phyloP scores from a whole-genome alignment of 92 coral and sea anemone species.

The Metridium senile region DNA sequence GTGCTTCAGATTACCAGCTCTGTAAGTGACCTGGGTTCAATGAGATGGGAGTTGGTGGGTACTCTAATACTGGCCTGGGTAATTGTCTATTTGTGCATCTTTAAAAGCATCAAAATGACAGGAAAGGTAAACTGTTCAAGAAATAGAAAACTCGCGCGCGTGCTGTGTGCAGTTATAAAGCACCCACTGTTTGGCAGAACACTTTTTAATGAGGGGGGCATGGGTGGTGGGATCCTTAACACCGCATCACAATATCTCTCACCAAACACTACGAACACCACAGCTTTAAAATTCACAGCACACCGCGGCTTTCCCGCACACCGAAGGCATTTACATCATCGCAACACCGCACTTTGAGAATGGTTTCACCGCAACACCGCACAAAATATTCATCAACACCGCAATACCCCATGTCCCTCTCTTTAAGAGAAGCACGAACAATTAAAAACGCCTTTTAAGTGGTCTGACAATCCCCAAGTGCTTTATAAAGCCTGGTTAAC shows the following conservation, averaged over 20 bases:
- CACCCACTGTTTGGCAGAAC: too few species aligned
- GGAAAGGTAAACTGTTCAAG: too few species aligned
- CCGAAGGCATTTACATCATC: not conserved
- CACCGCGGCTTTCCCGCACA: not conserved
- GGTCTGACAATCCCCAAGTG: too few species aligned
- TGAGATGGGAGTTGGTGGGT: slow-evolving; percentile 77
- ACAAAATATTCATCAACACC: not conserved
- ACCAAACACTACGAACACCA: too few species aligned
- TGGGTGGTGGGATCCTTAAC: not conserved
- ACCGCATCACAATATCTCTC: not conserved
- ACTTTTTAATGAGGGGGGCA: not conserved
- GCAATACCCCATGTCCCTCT: not conserved
- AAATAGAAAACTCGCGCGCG: too few species aligned
- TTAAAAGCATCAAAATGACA: slow-evolving; percentile 68
- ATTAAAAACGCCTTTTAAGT: too few species aligned
- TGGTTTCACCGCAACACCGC: not conserved
- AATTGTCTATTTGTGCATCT: slow-evolving; percentile 68
- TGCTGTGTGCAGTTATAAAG: too few species aligned
- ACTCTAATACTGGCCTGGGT: slow-evolving; percentile 69
- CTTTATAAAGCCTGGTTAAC: too few species aligned
- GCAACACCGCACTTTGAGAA: not conserved
- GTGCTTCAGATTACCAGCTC: slow-evolving; percentile 62
- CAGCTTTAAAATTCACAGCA: not conserved
- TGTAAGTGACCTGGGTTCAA: slow-evolving; percentile 63
- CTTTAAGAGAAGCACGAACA: too few species aligned